Base-by-base conservation (phyloP, 2,797 vertebrate genomes). In the Merluccius polli region DNA sequence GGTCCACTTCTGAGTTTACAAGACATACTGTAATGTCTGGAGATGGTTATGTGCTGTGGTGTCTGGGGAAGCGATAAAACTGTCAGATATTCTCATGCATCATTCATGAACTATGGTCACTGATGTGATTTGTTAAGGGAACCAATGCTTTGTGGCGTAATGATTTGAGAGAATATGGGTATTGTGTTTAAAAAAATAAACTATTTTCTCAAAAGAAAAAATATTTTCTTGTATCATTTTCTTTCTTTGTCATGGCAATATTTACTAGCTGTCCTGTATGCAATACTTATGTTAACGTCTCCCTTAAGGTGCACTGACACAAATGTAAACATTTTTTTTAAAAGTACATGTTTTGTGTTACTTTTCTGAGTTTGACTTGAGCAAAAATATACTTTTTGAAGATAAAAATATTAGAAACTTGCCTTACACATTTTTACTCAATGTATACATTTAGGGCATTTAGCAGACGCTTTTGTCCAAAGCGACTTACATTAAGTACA, bases 121-220 rank as follows among this genome's bases (percentile, higher is more conserved):
- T 86, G 88, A 83, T 84, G 84, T 82, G 75, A 38, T 88, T 84
- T 89, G 78, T 85, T 85, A 63, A 83, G 70, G 81, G 83, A 88
- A 90, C 83, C 89, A 77, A 35, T 71, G 70, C 12, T 33, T 35
- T 86, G 90, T 89, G 91, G 86, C 87, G 86, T 88, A 87, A 83
- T 84, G 86, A 88, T 90, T 87, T 86, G 86, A 89, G 82, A 83
- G 89, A 87, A 90, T 83, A 87, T 91, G 87, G 81, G 90, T 90
- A 84, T 89, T 92, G 92, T 93, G 86, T 92, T 92, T 69, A 75
- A 70, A 85, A 92, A 76, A 71, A 85, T 92, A 94, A 94, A 95
- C 91, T 93, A 94, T 93, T 94, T 94, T 95, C 90, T 94, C 91
- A 91, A 93, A 92, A 84, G 87, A 92, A 90, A 73, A 74, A 16